Percentiles rank a stretch among this genome's conserved stretches.
Evolutionary conservation across 2,888 invertebrate species (phyloP).

Genomic region (Elegia similella): DNA sequence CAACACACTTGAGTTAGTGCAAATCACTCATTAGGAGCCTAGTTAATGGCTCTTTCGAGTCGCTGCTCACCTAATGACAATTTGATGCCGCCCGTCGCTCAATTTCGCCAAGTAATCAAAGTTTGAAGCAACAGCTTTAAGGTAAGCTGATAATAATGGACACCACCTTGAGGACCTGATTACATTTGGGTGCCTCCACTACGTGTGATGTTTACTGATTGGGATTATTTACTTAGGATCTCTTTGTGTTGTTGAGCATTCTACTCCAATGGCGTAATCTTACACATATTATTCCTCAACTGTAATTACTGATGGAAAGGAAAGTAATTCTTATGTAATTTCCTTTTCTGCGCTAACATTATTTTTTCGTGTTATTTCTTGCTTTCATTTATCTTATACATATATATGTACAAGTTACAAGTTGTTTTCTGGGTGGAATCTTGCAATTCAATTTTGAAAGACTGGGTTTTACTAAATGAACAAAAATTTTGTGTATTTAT

Average conservation of each 20-base stretch:
- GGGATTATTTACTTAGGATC: conserved; percentile 1
- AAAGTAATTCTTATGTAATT: too few species aligned
- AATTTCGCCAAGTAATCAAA: conserved; percentile 70
- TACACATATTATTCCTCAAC: too few species aligned
- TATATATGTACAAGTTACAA: too few species aligned
- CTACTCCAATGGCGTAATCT: too few species aligned
- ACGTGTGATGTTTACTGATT: conserved; percentile 51
- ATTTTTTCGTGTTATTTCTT: too few species aligned
- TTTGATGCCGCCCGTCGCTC: conserved; percentile 67
- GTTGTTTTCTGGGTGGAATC: too few species aligned
- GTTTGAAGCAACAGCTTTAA: conserved; percentile 55
- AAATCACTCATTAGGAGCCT: conserved; percentile 66
- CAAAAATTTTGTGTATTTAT: too few species aligned
- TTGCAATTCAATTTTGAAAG: too few species aligned
- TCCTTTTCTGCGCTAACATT: too few species aligned
- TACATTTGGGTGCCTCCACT: conserved; percentile 46
- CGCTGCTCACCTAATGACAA: conserved; percentile 67
- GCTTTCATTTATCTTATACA: too few species aligned
- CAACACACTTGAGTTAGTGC: conserved; percentile 62
- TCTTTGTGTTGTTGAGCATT: not conserved
- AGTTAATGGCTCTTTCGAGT: conserved; percentile 60
- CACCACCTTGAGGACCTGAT: conserved; percentile 58
- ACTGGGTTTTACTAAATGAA: too few species aligned
- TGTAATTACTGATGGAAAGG: too few species aligned
- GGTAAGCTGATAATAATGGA: conserved; percentile 60